Percentiles rank a stretch among this genome's conserved stretches.
Evolutionary conservation across 2,113 vertebrate genomes (phyloP).

Genomic region (Mesembrinibis cayennensis): DNA sequence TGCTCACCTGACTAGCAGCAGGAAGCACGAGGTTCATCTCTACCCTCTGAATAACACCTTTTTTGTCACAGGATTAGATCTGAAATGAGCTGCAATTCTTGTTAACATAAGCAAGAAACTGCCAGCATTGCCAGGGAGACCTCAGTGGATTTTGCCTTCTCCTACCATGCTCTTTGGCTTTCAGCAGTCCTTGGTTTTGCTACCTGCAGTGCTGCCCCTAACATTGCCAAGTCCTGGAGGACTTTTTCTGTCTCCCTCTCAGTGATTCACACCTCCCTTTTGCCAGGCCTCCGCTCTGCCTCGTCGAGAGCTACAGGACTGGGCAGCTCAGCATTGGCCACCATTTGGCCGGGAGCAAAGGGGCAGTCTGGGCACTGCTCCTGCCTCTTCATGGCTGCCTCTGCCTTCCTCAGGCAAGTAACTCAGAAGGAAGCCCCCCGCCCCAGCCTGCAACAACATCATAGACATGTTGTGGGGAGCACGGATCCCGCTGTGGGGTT

Average conservation of each 20-base stretch:
- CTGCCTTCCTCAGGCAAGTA: background rate
- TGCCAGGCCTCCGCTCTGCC: background rate
- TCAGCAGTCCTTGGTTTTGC: background rate
- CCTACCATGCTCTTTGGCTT: background rate
- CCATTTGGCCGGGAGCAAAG: background rate
- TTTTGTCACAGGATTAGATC: background rate
- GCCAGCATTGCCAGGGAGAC: background rate
- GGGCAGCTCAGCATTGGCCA: background rate
- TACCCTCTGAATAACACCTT: background rate
- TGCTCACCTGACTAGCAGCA: background rate
- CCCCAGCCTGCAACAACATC: background rate
- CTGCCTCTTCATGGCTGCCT: background rate
- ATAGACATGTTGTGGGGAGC: background rate
- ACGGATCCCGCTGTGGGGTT: background rate
- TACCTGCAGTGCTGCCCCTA: background rate
- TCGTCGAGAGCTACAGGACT: fast-evolving
- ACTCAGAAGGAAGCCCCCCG: background rate
- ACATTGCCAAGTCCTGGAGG: background rate
- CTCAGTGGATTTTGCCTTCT: background rate
- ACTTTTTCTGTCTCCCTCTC: background rate
- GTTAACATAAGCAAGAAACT: background rate
- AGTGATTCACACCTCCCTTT: background rate
- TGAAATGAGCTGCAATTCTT: background rate
- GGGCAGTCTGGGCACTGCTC: background rate
- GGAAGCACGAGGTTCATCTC: background rate